phyloP scores from a whole-genome alignment of 2,888 invertebrate species.

The Euplagia quadripunctaria region DNA sequence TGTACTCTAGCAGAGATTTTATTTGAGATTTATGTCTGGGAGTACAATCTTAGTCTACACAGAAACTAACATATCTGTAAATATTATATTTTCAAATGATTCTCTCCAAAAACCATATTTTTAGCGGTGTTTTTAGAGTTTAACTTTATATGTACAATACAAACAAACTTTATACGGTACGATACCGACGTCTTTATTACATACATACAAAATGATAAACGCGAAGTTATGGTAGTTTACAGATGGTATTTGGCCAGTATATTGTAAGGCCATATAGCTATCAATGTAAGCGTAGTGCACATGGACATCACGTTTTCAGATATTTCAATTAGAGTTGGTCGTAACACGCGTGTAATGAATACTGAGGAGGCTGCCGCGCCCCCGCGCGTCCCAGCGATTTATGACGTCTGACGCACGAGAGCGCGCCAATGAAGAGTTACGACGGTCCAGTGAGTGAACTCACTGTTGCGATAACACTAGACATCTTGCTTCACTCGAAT shows the following conservation, averaged over 20 bases:
- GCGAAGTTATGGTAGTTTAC: not conserved
- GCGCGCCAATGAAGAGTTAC: slow-evolving; percentile 18
- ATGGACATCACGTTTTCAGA: slow-evolving; percentile 36
- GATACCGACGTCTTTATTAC: not conserved
- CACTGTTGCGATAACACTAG: not conserved
- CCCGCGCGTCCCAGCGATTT: not conserved
- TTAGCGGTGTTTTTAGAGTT: too few relatives aligned
- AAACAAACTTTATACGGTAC: too few relatives aligned
- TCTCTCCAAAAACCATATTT: too few relatives aligned
- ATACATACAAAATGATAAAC: not conserved
- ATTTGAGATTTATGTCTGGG: too few relatives aligned
- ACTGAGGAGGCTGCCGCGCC: slow-evolving; percentile 23
- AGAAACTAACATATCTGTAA: too few relatives aligned
- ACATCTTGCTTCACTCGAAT: not conserved
- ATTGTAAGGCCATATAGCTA: not conserved
- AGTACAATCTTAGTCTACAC: too few relatives aligned
- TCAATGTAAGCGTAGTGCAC: slow-evolving; percentile 6
- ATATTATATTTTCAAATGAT: too few relatives aligned
- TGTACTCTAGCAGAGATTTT: too few relatives aligned
- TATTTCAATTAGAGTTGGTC: slow-evolving; percentile 46
- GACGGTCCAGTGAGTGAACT: not conserved
- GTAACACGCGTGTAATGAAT: slow-evolving; percentile 43
- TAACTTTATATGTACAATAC: too few relatives aligned
- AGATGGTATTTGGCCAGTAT: not conserved
- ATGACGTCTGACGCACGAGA: too few relatives aligned